These are phyloP conservation scores for Nothobranchius furzeri DNA, from an alignment of 2,113 vertebrate species.

Conservation along the genomic window DNA sequence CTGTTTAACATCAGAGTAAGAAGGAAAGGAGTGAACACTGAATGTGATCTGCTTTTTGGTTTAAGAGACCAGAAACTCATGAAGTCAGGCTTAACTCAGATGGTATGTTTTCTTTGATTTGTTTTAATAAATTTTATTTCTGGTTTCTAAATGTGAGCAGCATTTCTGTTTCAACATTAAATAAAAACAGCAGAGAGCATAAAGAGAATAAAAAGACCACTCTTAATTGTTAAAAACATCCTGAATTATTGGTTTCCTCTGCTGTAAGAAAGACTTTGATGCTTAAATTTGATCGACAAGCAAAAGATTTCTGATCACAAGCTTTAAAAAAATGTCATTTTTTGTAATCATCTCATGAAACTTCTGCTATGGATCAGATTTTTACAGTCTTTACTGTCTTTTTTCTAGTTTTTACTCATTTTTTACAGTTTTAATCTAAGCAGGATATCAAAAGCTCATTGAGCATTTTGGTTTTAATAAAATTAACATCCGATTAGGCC, in stretches of 20 bases:
- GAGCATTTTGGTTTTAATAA: slow-evolving; percentile 11
- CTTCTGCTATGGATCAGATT: not conserved
- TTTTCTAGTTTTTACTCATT: not conserved
- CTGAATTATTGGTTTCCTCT: slow-evolving; percentile 5
- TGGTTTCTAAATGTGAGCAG: slow-evolving; percentile 10
- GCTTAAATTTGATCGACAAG: slow-evolving; percentile 7
- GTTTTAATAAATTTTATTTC: slow-evolving; percentile 13
- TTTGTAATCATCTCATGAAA: slow-evolving; percentile 12
- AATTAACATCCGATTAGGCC: slow-evolving; percentile 14
- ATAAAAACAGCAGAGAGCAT: slow-evolving; percentile 28
- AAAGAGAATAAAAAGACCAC: slow-evolving; percentile 1
- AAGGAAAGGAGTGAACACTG: not conserved
- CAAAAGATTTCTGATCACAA: not conserved
- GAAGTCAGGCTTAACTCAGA: slow-evolving; percentile 16
- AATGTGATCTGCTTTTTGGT: not conserved
- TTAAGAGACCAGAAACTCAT: slow-evolving; percentile 9
- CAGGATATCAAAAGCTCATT: slow-evolving; percentile 6
- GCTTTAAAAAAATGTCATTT: not conserved
- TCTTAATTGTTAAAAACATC: slow-evolving; percentile 1
- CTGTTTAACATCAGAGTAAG: slow-evolving; percentile 6
- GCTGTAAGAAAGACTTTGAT: not conserved
- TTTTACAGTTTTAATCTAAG: not conserved
- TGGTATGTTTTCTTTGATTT: slow-evolving; percentile 19
- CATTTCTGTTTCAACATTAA: slow-evolving; percentile 28
- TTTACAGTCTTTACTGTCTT: slow-evolving; percentile 4